These are phyloP conservation scores for Synergus laeviventris DNA, from an alignment of 2,888 invertebrate species.

Conservation along the genomic window DNA sequence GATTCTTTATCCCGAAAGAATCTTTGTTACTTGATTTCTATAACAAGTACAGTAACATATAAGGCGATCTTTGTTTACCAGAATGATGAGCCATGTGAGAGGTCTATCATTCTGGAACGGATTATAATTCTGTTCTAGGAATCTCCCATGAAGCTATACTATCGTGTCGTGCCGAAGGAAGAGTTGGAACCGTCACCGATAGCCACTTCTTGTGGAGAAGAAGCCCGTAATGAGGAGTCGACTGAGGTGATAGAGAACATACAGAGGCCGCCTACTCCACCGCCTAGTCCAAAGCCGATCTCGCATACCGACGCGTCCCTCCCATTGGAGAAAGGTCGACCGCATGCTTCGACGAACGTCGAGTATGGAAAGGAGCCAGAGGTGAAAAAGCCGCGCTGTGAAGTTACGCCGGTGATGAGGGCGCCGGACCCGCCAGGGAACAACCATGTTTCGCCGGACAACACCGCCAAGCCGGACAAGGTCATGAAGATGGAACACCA, in stretches of 20 bases:
- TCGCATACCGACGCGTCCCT: constrained; percentile 52
- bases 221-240: constrained; percentile 46
- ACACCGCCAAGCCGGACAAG: constrained; percentile 57
- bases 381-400: constrained; percentile 70
- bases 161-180: constrained; percentile 62
- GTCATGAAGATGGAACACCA: constrained; percentile 64
- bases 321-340: constrained; percentile 50
- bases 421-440: constrained; percentile 59
- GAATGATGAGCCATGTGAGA: not conserved
- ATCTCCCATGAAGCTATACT: constrained; percentile 67
- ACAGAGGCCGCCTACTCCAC: constrained; percentile 70
- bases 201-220: constrained; percentile 31
- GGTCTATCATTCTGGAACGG: constrained; percentile 14
- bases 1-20: too few relatives aligned
- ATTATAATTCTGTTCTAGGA: constrained; percentile 61
- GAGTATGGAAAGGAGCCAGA: constrained; percentile 62
- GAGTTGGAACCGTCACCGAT: constrained; percentile 46
- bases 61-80: not conserved
- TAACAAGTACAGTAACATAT: not conserved
- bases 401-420: constrained; percentile 69
- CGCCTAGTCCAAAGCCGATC: constrained; percentile 68
- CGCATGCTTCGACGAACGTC: constrained; percentile 50
- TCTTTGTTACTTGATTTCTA: too few relatives aligned
- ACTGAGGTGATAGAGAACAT: constrained; percentile 65
- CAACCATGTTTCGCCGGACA: constrained; percentile 44